These are phyloP conservation scores for Atlantisia rogersi DNA, from an alignment of 2,113 vertebrate genomes.

Conservation along the genomic window DNA sequence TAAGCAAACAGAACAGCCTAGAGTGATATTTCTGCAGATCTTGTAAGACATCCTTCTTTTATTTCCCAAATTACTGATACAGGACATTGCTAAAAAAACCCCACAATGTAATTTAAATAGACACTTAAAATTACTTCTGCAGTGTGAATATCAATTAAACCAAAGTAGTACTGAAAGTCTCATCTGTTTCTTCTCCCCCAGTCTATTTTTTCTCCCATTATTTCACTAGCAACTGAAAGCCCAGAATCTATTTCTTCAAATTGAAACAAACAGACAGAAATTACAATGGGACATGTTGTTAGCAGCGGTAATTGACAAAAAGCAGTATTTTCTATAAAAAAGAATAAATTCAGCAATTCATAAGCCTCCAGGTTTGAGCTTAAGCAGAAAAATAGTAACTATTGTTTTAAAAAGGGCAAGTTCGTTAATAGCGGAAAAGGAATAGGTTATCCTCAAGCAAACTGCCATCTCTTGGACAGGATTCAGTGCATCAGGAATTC, in stretches of 20 bases:
- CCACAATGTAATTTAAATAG: neutral
- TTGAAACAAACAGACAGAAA: neutral
- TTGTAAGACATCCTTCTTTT: neutral
- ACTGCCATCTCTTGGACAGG: neutral
- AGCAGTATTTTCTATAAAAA: neutral
- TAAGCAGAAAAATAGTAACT: neutral
- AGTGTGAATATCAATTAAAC: neutral
- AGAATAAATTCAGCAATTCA: neutral
- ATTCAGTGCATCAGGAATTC: neutral
- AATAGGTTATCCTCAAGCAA: neutral
- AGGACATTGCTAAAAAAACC: neutral
- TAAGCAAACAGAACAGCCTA: constrained; percentile 1
- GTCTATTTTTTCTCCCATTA: neutral
- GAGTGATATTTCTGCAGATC: neutral
- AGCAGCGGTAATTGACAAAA: neutral
- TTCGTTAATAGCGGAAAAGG: neutral
- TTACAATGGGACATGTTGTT: neutral
- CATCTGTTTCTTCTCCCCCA: neutral
- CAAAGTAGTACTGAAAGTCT: neutral
- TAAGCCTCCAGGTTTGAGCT: neutral
- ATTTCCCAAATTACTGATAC: neutral
- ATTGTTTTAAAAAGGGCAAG: neutral
- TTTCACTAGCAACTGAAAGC: neutral
- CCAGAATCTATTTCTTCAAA: neutral
- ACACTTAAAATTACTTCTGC: neutral